Evolutionary conservation across 2,888 invertebrate species (phyloP), one percentile per base, ranked within the genome.

Genomic region (Desoria tigrina): DNA sequence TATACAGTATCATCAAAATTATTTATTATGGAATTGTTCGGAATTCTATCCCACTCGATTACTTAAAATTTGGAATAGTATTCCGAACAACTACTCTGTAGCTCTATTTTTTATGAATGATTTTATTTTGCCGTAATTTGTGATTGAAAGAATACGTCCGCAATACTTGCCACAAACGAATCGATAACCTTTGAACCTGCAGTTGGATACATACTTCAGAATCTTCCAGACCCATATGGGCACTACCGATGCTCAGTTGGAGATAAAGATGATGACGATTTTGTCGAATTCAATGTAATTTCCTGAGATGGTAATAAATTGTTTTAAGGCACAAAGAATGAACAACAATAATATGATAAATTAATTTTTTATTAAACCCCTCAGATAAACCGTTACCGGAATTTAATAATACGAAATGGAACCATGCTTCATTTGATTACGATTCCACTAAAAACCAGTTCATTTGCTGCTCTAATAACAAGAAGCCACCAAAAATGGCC

Each of bases 401-500:
- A 37, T 71, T 66, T 32, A 62, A 65, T 21, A 55, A 66, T n/a
- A 64, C 55, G 11, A 42, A 61, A 2, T 23, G 39, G 11, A 53
- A 56, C 14, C 54, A 58, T 6, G 67, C 73, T 2, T 57, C 18
- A 11, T 69, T 66, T 28, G 24, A 51, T 1, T 68, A 65, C 42
- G 64, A 71, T 57, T 54, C 61, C 2, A 27, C 21, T 0, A 63
- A n/a, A 23, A 61, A 26, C 7, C 66, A 67, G 42, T 45, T 73
- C 11, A 51, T 63, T 6, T 73, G 73, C 45, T 71, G 73, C 32
- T 69, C 73, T 2, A 56, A 58, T 1, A 50, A 37, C 1, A 27
- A 55, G 1, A 68, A 65, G 28, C 57, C 71, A n/a, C 73, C 73
- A 14, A 68, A 64, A 26, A 28, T 73, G 59, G 67, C 63, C 50